Evolutionary conservation across 2,797 vertebrate genomes (phyloP), one percentile per base, ranked within the genome.

Genomic region (Anguilla obscura): DNA sequence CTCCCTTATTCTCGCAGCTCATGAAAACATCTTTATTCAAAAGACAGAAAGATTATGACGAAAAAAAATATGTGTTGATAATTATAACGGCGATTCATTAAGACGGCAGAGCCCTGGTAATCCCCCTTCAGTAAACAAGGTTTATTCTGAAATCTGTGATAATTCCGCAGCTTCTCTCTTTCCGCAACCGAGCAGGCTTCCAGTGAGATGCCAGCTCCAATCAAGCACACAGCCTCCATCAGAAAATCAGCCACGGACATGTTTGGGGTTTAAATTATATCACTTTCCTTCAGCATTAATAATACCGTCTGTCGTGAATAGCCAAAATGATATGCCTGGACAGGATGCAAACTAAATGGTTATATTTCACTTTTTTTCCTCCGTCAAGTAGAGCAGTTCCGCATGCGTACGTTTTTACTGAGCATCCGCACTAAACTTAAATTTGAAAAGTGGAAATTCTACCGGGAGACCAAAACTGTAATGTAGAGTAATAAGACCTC

Each of bases 21-120:
- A 80, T 24, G 40, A 80, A 80, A 80, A 50, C 27, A 80, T 80
- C 76, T 50, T 80, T 80, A 80, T 80, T 80, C 76, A 80, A 80
- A 50, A 48, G 40, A 80, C 40, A n/a, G 76, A 50, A 80, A 48
- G 76, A 80, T 80, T 80, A 80, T n/a, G 76, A n/a, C 40, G n/a
- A 18, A 74, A 79, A 79, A 80, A 79, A 80, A 80, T 80, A 3
- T 80, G 40, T 48, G 16, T 45, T 80, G 5, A 9, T 50, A 50
- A 80, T 80, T 48, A 80, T 80, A 9, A 50, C 40, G 40, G 40
- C 5, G 18, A 48, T 80, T 80, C 40, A 80, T 80, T 50, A 80
- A 24, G 40, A 80, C 16, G 6, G 40, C 40, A 0, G 21, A 3
- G 76, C 40, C 30, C n/a, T 21, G 76, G 40, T 80, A 50, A 80